Evolutionary conservation across 2,797 vertebrate species (phyloP), one percentile per base, ranked within the genome.

Genomic region (Menidia menidia): DNA sequence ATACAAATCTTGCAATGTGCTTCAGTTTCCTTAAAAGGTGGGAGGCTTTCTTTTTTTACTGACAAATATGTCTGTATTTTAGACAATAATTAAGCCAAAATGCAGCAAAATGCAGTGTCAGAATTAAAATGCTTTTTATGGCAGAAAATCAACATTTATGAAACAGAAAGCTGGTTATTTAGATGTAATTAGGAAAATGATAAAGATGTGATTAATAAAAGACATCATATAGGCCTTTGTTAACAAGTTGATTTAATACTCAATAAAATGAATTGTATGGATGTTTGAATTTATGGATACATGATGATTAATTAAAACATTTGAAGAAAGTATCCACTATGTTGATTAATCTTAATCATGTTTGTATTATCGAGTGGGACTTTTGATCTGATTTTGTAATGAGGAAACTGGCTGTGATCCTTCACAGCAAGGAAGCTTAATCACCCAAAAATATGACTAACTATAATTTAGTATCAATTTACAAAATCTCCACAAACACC

Each of bases 1-100:
- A 56, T 64, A 60, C 78, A 80, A 63, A 66, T 51, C 19, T 41
- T 25, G 64, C 63, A 73, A 62, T 55, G 63, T 64, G 63, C 62
- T 67, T 55, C 48, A 43, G 3, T 68, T 62, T 75, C 80, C 56
- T 43, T 61, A n/a, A 10, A 55, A 33, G 9, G 64, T 9, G 64
- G 71, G 51, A 68, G 42, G 11, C 50, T 65, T 71, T 72, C 58
- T 78, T 66, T 51, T 60, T 45, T 64, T 81, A 78, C 82, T 72
- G 72, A 77, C 58, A 70, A 80, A 66, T 43, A 73, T 75, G 83
- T 25, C 25, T 68, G n/a, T 47, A 70, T 58, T 59, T 68, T 19
- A 25, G 25, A 25, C 25, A 25, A 25, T 1, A 25, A 25, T 25
- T 25, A 25, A 25, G 2, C 25, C 25, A 25, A 25, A 25, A 25